Percentiles rank a stretch among this genome's conserved stretches.
Conservation (phyloP, 1,140 invertebrate species). For the Epicauta chinensis region DNA sequence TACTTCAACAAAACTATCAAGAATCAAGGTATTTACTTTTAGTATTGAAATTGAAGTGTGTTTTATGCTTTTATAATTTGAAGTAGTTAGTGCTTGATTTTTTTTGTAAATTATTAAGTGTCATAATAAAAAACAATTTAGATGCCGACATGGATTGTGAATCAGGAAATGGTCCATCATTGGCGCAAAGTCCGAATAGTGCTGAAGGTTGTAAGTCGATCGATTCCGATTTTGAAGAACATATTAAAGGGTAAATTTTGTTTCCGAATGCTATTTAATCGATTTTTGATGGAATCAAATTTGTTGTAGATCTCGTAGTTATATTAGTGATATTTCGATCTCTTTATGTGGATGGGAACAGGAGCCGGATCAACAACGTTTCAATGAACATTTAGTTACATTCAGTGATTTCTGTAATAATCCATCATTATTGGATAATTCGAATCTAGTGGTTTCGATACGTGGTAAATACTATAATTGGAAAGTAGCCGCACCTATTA, state of each 20-base stretch:
- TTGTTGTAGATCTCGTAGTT: conserved; percentile 39
- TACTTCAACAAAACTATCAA: conserved; percentile 66
- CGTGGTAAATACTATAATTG: conserved; percentile 86
- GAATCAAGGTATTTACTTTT: conserved; percentile 27
- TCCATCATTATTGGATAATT: conserved; percentile 71
- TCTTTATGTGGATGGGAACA: conserved; percentile 76
- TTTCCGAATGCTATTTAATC: background rate
- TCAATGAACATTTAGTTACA: conserved; percentile 67
- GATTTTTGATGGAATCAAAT: conserved; percentile 9
- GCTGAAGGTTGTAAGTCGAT: conserved; percentile 71
- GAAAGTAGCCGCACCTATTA: conserved; percentile 77
- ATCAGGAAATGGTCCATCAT: conserved; percentile 88
- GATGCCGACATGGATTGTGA: conserved; percentile 85
- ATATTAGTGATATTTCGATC: conserved; percentile 57
- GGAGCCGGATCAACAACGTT: conserved; percentile 59
- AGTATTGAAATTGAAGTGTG: conserved; percentile 1
- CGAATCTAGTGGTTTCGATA: conserved; percentile 81
- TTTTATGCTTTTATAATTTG: conserved; percentile 1
- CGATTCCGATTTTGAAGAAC: conserved; percentile 77
- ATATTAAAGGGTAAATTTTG: conserved; percentile 37
- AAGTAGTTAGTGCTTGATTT: conserved; percentile 5
- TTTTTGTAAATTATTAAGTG: conserved; percentile 33
- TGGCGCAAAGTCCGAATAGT: conserved; percentile 89
- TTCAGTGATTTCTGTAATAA: conserved; percentile 81
- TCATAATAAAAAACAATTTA: conserved; percentile 36